Evolutionary conservation across 2,888 invertebrate genomes (phyloP).

Genomic region (Harpagoxenus sublaevis): DNA sequence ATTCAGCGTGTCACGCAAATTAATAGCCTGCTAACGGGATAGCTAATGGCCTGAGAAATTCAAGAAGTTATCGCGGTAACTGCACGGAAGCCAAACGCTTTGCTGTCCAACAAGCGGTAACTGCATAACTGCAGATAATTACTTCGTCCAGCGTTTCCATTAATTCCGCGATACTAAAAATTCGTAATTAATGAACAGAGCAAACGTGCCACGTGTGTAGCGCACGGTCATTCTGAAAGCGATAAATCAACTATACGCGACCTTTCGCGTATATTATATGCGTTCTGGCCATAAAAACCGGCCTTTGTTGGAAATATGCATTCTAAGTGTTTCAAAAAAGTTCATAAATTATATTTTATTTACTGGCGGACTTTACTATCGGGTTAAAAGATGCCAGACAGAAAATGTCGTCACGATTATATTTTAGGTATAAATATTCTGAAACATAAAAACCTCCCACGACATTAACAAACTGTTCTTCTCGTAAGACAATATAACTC

Average conservation of each 20-base stretch:
- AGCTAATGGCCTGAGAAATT: constrained; percentile 55
- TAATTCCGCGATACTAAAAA: constrained; percentile 32
- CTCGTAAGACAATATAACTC: not conserved
- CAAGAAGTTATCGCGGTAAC: constrained; percentile 54
- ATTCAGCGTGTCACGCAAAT: constrained; percentile 49
- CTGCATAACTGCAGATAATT: constrained; percentile 45
- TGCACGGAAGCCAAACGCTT: constrained; percentile 19
- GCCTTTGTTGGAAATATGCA: not conserved
- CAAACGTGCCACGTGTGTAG: not conserved
- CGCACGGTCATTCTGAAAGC: not conserved
- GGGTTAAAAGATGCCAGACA: not conserved
- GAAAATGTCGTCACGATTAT: not conserved
- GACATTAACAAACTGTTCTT: not conserved
- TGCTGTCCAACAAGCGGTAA: constrained; percentile 45
- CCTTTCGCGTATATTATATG: not conserved
- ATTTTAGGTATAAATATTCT: not conserved
- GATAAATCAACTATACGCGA: not conserved
- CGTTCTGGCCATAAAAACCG: not conserved
- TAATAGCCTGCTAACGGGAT: constrained; percentile 52
- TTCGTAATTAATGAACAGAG: constrained; percentile 36
- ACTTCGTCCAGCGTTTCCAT: constrained; percentile 16
- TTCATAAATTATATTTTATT: constrained; percentile 5
- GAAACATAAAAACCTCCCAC: not conserved
- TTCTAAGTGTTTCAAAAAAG: no score
- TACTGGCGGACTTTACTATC: not conserved